phyloP scores from a whole-genome alignment of 1,140 invertebrate species.

The Anthonomus grandis region DNA sequence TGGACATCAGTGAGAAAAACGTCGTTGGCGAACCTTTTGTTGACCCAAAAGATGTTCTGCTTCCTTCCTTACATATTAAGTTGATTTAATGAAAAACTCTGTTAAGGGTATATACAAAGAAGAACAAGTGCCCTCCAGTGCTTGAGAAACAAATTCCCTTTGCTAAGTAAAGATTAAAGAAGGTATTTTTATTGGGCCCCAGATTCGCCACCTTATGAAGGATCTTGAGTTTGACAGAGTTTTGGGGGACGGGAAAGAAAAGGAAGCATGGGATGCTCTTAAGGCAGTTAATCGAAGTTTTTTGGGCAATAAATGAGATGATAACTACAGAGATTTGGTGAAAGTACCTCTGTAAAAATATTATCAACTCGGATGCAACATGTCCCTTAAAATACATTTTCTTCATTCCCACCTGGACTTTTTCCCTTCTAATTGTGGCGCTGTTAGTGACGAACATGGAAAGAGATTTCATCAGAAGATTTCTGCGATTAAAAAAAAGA shows the following conservation, averaged over 20 bases:
- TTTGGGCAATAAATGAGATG: background rate
- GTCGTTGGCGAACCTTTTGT: slow-evolving; percentile 17
- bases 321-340: background rate
- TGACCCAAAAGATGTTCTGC: slow-evolving; percentile 25
- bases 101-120: slow-evolving; percentile 46
- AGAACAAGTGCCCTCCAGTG: slow-evolving; percentile 39
- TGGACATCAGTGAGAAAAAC: slow-evolving; percentile 24
- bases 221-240: background rate
- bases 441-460: slow-evolving; percentile 37
- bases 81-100: slow-evolving; percentile 47
- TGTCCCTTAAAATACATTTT: slow-evolving; percentile 40
- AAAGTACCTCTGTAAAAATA: background rate
- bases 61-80: slow-evolving; percentile 47
- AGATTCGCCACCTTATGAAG: slow-evolving; percentile 28
- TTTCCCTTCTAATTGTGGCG: slow-evolving; percentile 37
- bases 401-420: slow-evolving; percentile 36
- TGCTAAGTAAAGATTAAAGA: slow-evolving; percentile 38
- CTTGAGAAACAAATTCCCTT: slow-evolving; percentile 17
- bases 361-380: slow-evolving; percentile 10
- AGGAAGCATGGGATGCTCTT: background rate
- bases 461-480: slow-evolving; percentile 36
- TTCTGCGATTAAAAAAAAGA: background rate
- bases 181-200: slow-evolving; percentile 40
- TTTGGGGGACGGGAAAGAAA: background rate
- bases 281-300: background rate